Evolutionary conservation across 2,888 invertebrate species (phyloP), one percentile per base, ranked within the genome.

Genomic region (Pachydiplax longipennis): DNA sequence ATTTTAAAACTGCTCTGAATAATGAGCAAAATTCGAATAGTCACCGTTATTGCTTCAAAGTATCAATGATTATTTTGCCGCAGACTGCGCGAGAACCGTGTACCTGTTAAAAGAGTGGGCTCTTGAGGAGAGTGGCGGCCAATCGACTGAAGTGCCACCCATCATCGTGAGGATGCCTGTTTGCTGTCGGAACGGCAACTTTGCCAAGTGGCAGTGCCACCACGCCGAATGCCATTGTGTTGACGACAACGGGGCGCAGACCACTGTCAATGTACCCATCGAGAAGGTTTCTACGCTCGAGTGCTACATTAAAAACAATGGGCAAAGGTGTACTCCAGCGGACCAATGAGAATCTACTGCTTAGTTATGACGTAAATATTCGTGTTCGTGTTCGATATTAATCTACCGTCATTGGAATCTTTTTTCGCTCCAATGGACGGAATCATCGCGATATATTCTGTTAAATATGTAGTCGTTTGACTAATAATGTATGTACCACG

Each of bases 161-260:
- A 22, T 87, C n/a, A 37, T 87, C 0, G 92, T 92, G 0, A 95
- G 95, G 92, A 93, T 94, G 83, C 96, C 96, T 0, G 93, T 94
- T 0, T 97, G 97, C 92, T 95, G 95, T 92, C 92, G 93, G 12
- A 96, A 96, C 93, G 97, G 97, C 22, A 96, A 96, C 93, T 97
- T 95, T 93, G 94, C 95, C 90, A 92, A 92, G 6, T 94, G 95
- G 87, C 96, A 96, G 92, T 96, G 96, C 92, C 94, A 95, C 12
- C 94, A 95, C 2, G 95, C 96, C 0, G 92, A 93, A 53, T 96
- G 96, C 92, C 95, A 95, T 80, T 97, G 97, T 92, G 96, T 96
- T 0, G 95, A 96, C 92, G 91, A 93, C 0, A 94, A 96, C 92
- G 96, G 96, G 0, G 93, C 95, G 87, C 96, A 92, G 91, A 31